These are phyloP conservation scores for Tenualosa thibaudeaui DNA, from an alignment of 2,797 vertebrate genomes.

Conservation along the genomic window DNA sequence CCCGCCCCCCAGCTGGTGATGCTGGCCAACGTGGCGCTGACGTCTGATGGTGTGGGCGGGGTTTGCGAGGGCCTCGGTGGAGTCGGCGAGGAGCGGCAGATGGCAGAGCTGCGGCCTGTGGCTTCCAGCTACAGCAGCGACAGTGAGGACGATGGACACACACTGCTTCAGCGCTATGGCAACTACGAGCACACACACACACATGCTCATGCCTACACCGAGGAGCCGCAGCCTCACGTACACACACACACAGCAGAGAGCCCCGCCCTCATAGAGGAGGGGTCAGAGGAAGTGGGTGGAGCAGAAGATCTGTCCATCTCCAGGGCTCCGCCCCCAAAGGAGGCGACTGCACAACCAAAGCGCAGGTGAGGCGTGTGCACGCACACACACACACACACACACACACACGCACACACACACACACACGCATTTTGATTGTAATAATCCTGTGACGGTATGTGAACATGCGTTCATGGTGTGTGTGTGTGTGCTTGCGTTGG, in stretches of 20 bases:
- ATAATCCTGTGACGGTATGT: too few species aligned
- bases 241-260: not conserved
- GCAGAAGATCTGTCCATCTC: slow-evolving; percentile 51
- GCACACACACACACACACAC: slow-evolving; percentile 10
- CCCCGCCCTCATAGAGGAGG: not conserved
- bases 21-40: slow-evolving; percentile 92
- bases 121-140: slow-evolving; percentile 86
- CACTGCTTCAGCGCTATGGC: slow-evolving; percentile 41
- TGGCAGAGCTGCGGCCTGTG: slow-evolving; percentile 93
- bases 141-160: slow-evolving; percentile 80
- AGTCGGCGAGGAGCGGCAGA: slow-evolving; percentile 86
- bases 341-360: not conserved
- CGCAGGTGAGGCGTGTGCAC: not conserved
- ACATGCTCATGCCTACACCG: not conserved
- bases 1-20: slow-evolving; percentile 93
- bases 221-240: not conserved
- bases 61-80: slow-evolving; percentile 61
- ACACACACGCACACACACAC: slow-evolving; percentile 6
- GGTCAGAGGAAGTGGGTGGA: not conserved
- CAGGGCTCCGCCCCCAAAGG: slow-evolving; percentile 18
- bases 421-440: not conserved
- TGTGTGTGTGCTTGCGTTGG: not conserved
- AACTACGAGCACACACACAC: not conserved
- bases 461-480: not conserved
- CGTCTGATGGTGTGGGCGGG: slow-evolving; percentile 73